A percentile compares a stretch with the other conserved stretches of the same genome.
Evolutionary conservation across 1,140 invertebrate species (phyloP).

Genomic region (Pogonognathellus flavescens): DNA sequence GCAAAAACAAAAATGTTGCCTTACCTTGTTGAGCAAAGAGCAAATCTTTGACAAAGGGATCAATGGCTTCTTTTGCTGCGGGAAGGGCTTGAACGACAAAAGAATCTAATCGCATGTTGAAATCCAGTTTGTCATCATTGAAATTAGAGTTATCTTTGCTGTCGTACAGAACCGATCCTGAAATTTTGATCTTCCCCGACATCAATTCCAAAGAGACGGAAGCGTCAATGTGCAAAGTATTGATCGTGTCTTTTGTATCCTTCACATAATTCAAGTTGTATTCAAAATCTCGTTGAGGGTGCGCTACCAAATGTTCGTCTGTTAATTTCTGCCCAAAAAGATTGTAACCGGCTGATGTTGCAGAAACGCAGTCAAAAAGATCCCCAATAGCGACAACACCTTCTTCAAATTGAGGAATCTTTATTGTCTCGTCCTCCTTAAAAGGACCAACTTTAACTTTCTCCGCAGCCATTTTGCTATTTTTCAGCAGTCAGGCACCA

Average conservation of each 20-base stretch:
- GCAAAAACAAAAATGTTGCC: neutral
- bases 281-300: constrained; percentile 37
- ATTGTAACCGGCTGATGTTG: constrained; percentile 7
- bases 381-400: neutral
- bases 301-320: neutral
- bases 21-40: neutral
- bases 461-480: neutral
- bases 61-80: neutral
- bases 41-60: neutral
- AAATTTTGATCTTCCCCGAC: neutral
- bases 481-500: too few relatives aligned
- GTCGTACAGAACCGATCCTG: neutral
- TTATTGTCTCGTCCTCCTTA: constrained; percentile 1
- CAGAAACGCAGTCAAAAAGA: constrained; percentile 3
- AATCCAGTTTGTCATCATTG: neutral
- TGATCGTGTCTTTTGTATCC: neutral
- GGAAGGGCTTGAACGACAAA: constrained; percentile 16
- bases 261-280: constrained; percentile 11
- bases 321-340: constrained; percentile 10
- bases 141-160: neutral
- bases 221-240: neutral
- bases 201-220: neutral
- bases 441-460: neutral
- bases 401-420: neutral
- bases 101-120: neutral